phyloP scores from a whole-genome alignment of 2,113 vertebrate species.

The Aspiorhynchus laticeps region DNA sequence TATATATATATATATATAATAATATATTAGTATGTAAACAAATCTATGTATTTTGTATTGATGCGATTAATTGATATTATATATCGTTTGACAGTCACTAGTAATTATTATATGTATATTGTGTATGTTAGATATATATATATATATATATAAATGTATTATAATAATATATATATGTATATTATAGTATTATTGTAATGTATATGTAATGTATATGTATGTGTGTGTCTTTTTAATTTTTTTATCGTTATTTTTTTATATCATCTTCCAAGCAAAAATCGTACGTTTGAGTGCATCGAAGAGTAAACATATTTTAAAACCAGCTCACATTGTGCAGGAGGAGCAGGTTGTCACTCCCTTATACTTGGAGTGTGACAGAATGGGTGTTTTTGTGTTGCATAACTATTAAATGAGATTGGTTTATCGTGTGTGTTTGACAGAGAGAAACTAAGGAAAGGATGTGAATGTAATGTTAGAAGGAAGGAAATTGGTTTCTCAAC shows the following conservation, averaged over 20 bases:
- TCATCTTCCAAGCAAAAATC: background rate
- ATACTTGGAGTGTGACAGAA: background rate
- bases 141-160: background rate
- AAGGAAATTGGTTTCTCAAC: conserved; percentile 52
- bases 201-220: too few relatives aligned
- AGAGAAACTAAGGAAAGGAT: conserved; percentile 1
- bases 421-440: background rate
- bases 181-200: too few relatives aligned
- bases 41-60: too few relatives aligned
- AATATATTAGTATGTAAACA: too few relatives aligned
- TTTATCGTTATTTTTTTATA: background rate
- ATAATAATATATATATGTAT: background rate
- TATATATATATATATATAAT: too few relatives aligned
- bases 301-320: background rate
- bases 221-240: too few relatives aligned
- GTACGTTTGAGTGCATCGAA: background rate
- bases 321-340: background rate
- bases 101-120: too few relatives aligned
- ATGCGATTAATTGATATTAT: too few relatives aligned
- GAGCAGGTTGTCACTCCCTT: background rate
- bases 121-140: too few relatives aligned
- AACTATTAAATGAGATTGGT: background rate
- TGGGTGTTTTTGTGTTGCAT: background rate
- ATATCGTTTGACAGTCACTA: too few relatives aligned
- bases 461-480: conserved; percentile 31